Percentiles rank a stretch among this genome's conserved stretches.
Evolutionary conservation across 2,888 invertebrate genomes (phyloP).

Genomic region (Prosapia bicincta): DNA sequence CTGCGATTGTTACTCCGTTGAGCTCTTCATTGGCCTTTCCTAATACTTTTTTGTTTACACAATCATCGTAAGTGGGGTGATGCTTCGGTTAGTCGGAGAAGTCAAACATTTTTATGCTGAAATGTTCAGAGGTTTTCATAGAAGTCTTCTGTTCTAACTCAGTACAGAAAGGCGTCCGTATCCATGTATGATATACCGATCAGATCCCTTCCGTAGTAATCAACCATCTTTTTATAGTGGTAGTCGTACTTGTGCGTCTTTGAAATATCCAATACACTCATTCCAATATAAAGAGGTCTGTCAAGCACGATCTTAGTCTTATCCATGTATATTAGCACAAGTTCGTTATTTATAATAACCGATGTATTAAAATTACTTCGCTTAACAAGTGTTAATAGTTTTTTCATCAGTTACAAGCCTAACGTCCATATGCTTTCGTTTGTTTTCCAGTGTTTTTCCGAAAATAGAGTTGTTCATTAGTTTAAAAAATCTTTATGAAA

Average conservation of each 20-base stretch:
- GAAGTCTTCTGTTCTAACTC: not conserved
- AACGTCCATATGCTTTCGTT: slow-evolving; percentile 4
- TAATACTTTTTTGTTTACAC: too few relatives aligned
- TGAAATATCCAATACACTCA: slow-evolving; percentile 12
- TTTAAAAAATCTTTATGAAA: slow-evolving; percentile 42
- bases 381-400: slow-evolving; percentile 7
- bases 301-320: slow-evolving; percentile 6
- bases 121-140: not conserved
- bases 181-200: not conserved
- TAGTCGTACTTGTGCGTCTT: slow-evolving; percentile 15
- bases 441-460: slow-evolving; percentile 8
- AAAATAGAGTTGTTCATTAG: slow-evolving; percentile 12
- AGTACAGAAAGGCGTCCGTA: not conserved
- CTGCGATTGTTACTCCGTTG: not conserved
- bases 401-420: not conserved
- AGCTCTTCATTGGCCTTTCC: not conserved
- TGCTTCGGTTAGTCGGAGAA: not conserved
- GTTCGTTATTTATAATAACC: slow-evolving; percentile 2
- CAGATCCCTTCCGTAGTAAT: not conserved
- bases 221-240: not conserved
- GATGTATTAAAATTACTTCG: not conserved
- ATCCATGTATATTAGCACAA: slow-evolving; percentile 14
- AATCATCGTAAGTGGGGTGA: not conserved
- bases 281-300: slow-evolving; percentile 15
- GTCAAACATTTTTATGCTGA: not conserved